Base-by-base conservation (phyloP, 1,140 invertebrate species). In the fruit fly (Drosophila melanogaster) region DNA sequence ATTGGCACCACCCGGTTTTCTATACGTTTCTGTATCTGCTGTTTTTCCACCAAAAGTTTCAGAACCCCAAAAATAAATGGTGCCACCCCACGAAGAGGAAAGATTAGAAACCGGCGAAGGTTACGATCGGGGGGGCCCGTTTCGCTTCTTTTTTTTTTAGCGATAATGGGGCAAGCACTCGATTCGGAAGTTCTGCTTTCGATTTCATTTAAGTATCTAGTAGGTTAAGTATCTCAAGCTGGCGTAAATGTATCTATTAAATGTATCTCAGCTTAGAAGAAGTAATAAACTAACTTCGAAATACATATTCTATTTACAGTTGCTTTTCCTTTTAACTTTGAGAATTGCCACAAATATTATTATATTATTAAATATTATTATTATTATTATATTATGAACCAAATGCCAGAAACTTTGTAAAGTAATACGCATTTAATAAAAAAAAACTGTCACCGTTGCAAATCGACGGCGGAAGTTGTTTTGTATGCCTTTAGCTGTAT, bases 1-100 rank as follows among this genome's bases (percentile, higher is more conserved):
- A 40, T 47, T 72, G 40, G 69, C 69, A 72, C 67, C 47, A 72
- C 60, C 46, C 47, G 33, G 41, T 65, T 41, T 38, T 46, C 7
- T 12, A 22, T 35, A 46, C 40, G 44, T 19, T 4, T 14, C 17
- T 14, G 30, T 30, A 10, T 10, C 24, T 4, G 11, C 17, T 14
- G 30, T 30, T 30, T 3, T 30, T 8, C 30, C 8, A 47, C 8
- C 14, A 14, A 33, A 14, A 43, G 26, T 11, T 50, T 43, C 22
- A 0, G 22, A 22, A 7, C 49, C 19, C 37, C n/a, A n/a, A 1
- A 15, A 37, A 35, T 17, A 57, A 47, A 70, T 69, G 26, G 64
- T 46, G 54, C 65, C 69, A 72, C 69, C 69, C 65, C 55, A 7
- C 30, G 35, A 38, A 40, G 54, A 50, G 12, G 7, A 15, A 12